Evolutionary conservation across 2,888 invertebrate genomes (phyloP), one percentile per base, ranked within the genome.

Genomic region (Slavum lentiscoides): DNA sequence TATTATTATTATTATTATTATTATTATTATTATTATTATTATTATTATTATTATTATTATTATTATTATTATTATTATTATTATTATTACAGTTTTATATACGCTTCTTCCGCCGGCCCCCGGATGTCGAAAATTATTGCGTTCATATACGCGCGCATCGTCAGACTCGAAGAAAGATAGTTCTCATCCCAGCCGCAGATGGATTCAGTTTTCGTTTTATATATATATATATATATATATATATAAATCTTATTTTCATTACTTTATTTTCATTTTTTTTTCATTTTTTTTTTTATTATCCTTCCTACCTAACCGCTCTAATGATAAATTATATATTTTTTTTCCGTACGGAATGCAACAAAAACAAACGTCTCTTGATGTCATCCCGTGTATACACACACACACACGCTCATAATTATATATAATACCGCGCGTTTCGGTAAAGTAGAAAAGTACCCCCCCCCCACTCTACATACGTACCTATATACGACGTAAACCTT

Each of bases 41-140:
- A 30, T 30, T 30, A 30, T 30, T 30, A 75, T n/a, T n/a, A 30
- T 30, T 2, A 30, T 30, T 30, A 30, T 30, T 30, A 30, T 30
- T 30, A 75, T n/a, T n/a, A 30, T 30, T 2, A 30, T 30, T 30
- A 30, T 30, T 30, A 30, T 30, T 30, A 75, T 75, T 67, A 75
- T 75, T 75, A 75, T 75, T 67, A 75, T 75, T 67, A 66, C 67
- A 75, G 75, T 67, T 49, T 67, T 30, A 75, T 67, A 75, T 75
- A 72, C 77, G 70, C 64, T 80, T 80, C 70, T 80, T 70, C 77
- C 77, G 77, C 62, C 77, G n/a, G 70, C 77, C 30, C 30, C 30
- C 77, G 77, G 77, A 80, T 80, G 77, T 80, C 70, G 77, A 80
- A 80, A 80, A 80, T 80, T 80, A 80, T 80, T 64, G 70, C 69